Evolutionary conservation across 2,888 invertebrate species (phyloP).

Genomic region (Drosophila percnosoma): DNA sequence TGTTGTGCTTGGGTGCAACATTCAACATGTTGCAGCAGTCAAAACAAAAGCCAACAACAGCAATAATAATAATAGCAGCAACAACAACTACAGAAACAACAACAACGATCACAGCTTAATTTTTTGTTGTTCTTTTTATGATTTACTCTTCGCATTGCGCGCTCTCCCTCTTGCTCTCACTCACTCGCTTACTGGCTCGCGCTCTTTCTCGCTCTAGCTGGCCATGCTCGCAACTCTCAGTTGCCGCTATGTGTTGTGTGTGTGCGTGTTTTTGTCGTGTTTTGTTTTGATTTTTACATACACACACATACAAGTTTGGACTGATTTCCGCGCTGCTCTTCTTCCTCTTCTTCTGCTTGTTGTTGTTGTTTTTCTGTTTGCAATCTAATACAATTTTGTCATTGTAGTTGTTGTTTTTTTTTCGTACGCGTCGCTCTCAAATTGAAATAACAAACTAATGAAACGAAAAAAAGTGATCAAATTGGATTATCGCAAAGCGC

Average conservation of each 20-base stretch:
- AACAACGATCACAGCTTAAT: conserved; percentile 42
- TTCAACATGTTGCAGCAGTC: conserved; percentile 72
- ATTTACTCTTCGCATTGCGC: conserved; percentile 23
- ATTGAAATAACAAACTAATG: conserved; percentile 59
- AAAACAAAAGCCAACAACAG: conserved; percentile 50
- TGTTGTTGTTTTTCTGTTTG: conserved; percentile 50
- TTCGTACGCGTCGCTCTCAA: conserved; percentile 33
- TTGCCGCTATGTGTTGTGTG: conserved; percentile 11
- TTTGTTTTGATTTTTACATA: conserved; percentile 76
- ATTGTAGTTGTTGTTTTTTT: conserved; percentile 47
- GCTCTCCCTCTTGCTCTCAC: conserved; percentile 6
- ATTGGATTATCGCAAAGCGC: conserved; percentile 71
- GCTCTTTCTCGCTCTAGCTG: conserved; percentile 12
- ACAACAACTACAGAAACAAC: conserved; percentile 38
- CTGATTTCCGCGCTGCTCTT: conserved; percentile 62
- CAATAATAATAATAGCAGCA: conserved; percentile 33
- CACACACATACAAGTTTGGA: conserved; percentile 47
- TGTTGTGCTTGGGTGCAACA: conserved; percentile 48
- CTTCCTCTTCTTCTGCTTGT: conserved; percentile 32
- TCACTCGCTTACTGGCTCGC: background rate
- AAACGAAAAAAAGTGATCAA: conserved; percentile 64
- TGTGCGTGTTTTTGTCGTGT: conserved; percentile 66
- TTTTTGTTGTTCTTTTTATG: conserved; percentile 48
- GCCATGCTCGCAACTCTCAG: conserved; percentile 40
- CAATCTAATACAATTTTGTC: conserved; percentile 66